These are phyloP conservation scores for Anarsia innoxiella DNA, from an alignment of 2,888 invertebrate species.

Conservation along the genomic window DNA sequence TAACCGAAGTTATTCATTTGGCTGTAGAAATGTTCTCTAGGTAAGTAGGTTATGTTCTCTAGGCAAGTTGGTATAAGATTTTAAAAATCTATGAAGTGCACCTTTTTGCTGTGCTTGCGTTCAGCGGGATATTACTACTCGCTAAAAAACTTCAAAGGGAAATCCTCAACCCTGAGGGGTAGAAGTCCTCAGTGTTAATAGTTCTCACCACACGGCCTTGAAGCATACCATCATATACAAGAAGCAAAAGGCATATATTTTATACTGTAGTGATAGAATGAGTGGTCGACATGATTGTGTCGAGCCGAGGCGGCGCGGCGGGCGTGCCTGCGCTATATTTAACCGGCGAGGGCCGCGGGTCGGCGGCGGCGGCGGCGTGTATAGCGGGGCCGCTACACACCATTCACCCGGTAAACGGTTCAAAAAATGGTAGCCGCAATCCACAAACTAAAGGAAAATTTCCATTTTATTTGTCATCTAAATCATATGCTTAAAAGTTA, in stretches of 20 bases:
- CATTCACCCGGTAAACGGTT: conserved; percentile 46
- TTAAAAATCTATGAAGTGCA: too few species aligned
- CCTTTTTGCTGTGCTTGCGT: too few species aligned
- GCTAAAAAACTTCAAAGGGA: too few species aligned
- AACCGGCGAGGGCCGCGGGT: conserved; percentile 59
- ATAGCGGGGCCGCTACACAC: conserved; percentile 31
- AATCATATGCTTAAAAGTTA: conserved; percentile 5
- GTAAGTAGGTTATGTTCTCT: background rate
- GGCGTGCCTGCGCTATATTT: conserved; percentile 68
- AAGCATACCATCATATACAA: conserved; percentile 5
- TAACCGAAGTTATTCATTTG: too few species aligned
- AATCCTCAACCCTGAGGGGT: too few species aligned
- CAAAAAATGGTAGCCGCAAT: conserved; percentile 20
- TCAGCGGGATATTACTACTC: too few species aligned
- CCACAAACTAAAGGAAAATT: conserved; percentile 14
- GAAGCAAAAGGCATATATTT: conserved; percentile 10
- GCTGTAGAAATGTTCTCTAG: too few species aligned
- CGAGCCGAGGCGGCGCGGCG: conserved; percentile 44
- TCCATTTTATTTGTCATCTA: too few species aligned
- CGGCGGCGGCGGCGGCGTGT: conserved; percentile 36
- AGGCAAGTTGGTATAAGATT: too few species aligned
- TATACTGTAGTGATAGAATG: conserved; percentile 32
- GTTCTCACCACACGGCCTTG: conserved; percentile 5
- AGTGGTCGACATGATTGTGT: conserved; percentile 60
- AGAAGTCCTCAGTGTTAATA: too few species aligned